phyloP scores from a whole-genome alignment of 1,140 invertebrate genomes.

The Eulimnadia texana region DNA sequence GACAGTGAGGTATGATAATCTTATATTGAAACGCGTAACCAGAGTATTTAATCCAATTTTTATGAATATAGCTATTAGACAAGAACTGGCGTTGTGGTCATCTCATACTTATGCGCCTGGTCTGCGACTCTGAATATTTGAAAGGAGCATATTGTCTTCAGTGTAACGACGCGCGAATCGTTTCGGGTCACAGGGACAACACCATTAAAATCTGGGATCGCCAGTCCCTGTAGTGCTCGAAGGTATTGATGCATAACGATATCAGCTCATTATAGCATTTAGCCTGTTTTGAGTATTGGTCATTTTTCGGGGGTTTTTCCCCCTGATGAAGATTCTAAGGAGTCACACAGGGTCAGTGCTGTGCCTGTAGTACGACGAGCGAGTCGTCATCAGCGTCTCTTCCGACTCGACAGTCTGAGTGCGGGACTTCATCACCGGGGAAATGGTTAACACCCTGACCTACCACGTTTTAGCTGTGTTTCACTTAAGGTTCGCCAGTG shows the following conservation, averaged over 20 bases:
- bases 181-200: slow-evolving; percentile 97
- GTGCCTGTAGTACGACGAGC: slow-evolving; percentile 96
- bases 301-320: no score
- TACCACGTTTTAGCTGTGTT: slow-evolving; percentile 99
- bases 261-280: neutral
- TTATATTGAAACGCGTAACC: no score
- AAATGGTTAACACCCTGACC: slow-evolving; percentile 95
- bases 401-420: slow-evolving; percentile 93
- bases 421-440: slow-evolving; percentile 73
- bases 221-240: slow-evolving; percentile 72
- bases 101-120: slow-evolving; percentile 91
- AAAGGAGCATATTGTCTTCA: slow-evolving; percentile 98
- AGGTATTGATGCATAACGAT: slow-evolving; percentile 38
- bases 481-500: slow-evolving; percentile 94
- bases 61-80: slow-evolving; percentile 68
- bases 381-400: slow-evolving; percentile 95
- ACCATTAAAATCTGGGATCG: slow-evolving; percentile 98
- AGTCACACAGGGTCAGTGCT: slow-evolving; percentile 96
- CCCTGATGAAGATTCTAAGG: slow-evolving; percentile 52
- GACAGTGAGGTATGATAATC: slow-evolving; percentile 55
- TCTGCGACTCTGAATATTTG: slow-evolving; percentile 92
- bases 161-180: slow-evolving; percentile 97
- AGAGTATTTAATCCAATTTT: no score
- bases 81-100: slow-evolving; percentile 94
- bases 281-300: neutral